Base-by-base conservation (phyloP, 1,140 invertebrate genomes). In the Tetramorium alpestre region DNA sequence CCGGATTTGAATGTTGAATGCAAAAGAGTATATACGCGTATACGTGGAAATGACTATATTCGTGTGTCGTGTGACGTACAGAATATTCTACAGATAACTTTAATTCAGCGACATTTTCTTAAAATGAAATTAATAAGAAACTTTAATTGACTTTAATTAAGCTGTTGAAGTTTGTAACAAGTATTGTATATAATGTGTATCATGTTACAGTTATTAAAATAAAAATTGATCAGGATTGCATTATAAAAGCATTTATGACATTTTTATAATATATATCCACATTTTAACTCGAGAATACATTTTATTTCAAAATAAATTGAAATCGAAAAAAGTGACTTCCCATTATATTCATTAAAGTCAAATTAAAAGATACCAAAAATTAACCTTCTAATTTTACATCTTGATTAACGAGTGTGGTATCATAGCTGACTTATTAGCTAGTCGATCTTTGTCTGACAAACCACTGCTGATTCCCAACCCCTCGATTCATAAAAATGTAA, bases 401-500 rank as follows among this genome's bases (percentile, higher is more conserved):
- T 56, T 81, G 49, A 56, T 44, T 69, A 70, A 70, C 22, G 22
- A 69, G 22, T 56, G 10, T 7, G 33, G 7, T 69, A 41, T 81
- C 41, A 69, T 11, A 70, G 49, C 38, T 70, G 51, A 70, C 49
- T 81, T 80, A 56, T 69, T 70, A 81, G 38, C 6, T 4, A 47
- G 13, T 84, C 56, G 56, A 70, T 84, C 25, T 72, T 47, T 44
- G 41, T 84, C 67, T 13, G 69, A 75, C 67, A 82, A 82, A 22
- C 25, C 18, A 47, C n/a, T 11, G 38, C 54, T 73, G 54, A 73
- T 49, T 58, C 54, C 56, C 80, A 82, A 82, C 25, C 70, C 28
- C 54, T 62, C n/a, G 69, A 84, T 75, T 84, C 80, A 49, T 38
- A 84, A 75, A 84, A 49, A 49, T 73, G 10, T 73, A 60, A 49